Evolutionary conservation across 1,140 invertebrate genomes (phyloP), one percentile per base, ranked within the genome.

Genomic region (Condylostylus longicornis): DNA sequence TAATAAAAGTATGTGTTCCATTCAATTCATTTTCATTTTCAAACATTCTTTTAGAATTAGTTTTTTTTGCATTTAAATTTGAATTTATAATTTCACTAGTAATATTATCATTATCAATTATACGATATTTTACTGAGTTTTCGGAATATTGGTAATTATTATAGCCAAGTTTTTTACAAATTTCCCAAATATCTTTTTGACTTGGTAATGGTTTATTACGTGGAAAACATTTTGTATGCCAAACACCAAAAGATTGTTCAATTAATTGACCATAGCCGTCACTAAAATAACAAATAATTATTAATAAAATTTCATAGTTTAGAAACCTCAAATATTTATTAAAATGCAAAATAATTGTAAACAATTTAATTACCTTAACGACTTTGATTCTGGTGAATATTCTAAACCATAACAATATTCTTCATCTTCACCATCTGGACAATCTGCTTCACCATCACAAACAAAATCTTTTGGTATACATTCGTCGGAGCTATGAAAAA

Each of bases 371-470:
- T 27, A 27, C 25, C 25, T 27, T 10, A n/a, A 27, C 10, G 25
- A 5, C 25, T 27, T 27, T n/a, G 14, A 22, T n/a, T n/a, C n/a
- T 31, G 45, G 54, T 50, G 40, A 54, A 42, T 49, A 50, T 35
- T 58, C 48, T 10, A 62, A 41, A n/a, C 50, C 62, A 32, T 54
- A 49, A 35, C 75, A 79, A 6, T 52, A 25, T 5, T 46, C 42
- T 52, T 83, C 81, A 48, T 85, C 81, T 29, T 79, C 73, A 3
- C 70, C 72, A 40, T 72, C 62, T 1, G 70, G 68, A 55, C 81
- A 85, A 47, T 85, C 80, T 0, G 46, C 43, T 3, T 71, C 53
- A 10, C 71, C 74, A 46, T 85, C 80, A 48, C 80, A 85, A 2
- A 82, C 67, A 52, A 78, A 71, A 37, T 82, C 78, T 10, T 58